A percentile compares a stretch with the other conserved stretches of the same genome.
Evolutionary conservation across 2,113 vertebrate species (phyloP).

Genomic region (Protobothrops mucrosquamatus): DNA sequence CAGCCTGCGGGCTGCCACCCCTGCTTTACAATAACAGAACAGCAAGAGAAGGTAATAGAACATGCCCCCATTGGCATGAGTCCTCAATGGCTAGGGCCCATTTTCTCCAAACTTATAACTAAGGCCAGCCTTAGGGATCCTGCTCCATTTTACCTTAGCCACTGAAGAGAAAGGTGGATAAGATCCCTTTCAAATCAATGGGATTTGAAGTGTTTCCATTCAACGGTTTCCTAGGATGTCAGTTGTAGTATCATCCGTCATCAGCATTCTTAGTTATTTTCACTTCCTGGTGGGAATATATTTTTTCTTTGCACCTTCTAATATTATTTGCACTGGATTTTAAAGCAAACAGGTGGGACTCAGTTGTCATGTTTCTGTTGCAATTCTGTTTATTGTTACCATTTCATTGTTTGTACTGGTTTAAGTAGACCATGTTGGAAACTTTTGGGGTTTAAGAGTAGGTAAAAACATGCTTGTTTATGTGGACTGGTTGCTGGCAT

Average conservation of each 20-base stretch:
- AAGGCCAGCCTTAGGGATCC: background rate
- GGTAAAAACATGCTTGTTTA: background rate
- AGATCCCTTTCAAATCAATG: background rate
- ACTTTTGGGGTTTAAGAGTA: background rate
- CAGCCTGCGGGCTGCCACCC: no score
- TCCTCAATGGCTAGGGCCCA: background rate
- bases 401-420: background rate
- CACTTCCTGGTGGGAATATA: background rate
- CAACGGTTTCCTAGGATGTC: background rate
- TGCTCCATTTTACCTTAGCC: background rate
- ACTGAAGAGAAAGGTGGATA: background rate
- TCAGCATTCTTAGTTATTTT: background rate
- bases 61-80: background rate
- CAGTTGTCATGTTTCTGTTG: background rate
- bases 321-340: background rate
- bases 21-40: background rate
- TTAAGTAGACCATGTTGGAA: background rate
- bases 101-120: background rate
- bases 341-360: background rate
- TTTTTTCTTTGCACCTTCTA: background rate
- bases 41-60: background rate
- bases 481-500: no score
- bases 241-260: background rate
- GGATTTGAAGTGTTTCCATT: background rate
- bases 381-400: background rate